Conservation (phyloP, 2,888 invertebrate species). For the Spatulosminthurus flaviceps region DNA sequence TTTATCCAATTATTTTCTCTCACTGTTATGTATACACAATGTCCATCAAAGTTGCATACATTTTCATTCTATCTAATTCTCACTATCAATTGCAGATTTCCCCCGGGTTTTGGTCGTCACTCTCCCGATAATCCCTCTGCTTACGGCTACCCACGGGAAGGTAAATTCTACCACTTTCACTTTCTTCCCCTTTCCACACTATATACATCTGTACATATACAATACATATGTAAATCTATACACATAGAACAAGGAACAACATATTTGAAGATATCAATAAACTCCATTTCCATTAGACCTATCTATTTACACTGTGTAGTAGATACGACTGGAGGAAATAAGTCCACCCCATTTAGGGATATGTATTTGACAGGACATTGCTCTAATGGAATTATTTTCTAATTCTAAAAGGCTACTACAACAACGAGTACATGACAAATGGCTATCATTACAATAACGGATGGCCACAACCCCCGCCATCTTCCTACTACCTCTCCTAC, state of each 20-base stretch:
- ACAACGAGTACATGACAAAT: conserved; percentile 56
- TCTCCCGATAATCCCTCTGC: conserved; percentile 51
- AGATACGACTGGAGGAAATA: too few relatives aligned
- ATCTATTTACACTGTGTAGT: too few relatives aligned
- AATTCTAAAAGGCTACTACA: conserved; percentile 51
- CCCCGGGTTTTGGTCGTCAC: conserved; percentile 55
- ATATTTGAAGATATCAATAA: too few relatives aligned
- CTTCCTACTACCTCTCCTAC: conserved; percentile 53
- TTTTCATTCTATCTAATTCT: conserved; percentile 10
- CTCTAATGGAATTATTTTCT: neutral
- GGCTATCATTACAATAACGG: conserved; percentile 57
- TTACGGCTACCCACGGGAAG: conserved; percentile 54
- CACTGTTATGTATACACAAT: neutral
- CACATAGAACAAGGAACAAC: too few relatives aligned
- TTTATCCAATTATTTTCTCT: conserved; percentile 19
- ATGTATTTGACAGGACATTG: too few relatives aligned
- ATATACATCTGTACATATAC: neutral
- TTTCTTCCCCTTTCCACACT: conserved; percentile 2
- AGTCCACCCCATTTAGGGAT: too few relatives aligned
- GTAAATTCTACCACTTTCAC: conserved; percentile 30
- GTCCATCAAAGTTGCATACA: neutral
- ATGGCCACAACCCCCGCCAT: conserved; percentile 51
- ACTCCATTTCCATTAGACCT: too few relatives aligned
- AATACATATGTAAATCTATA: neutral
- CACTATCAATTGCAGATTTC: conserved; percentile 49